These are phyloP conservation scores for Gadopsis bispinosus DNA, from an alignment of 2,797 vertebrate species.

Conservation along the genomic window DNA sequence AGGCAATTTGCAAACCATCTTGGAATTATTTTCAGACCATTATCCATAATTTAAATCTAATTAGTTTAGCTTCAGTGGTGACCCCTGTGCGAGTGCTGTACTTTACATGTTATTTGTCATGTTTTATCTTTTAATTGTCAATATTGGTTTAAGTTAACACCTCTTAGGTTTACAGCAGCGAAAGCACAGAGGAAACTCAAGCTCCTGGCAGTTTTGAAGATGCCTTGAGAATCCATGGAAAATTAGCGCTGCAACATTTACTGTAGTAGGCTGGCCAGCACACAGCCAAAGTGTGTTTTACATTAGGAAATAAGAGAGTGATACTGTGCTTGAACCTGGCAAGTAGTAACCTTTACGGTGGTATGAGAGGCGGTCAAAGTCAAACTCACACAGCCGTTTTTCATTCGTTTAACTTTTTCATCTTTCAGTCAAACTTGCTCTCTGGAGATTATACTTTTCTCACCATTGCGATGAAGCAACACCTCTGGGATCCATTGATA, in stretches of 20 bases:
- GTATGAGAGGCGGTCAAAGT: slow-evolving; percentile 77
- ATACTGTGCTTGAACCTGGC: slow-evolving; percentile 83
- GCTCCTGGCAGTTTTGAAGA: slow-evolving; percentile 10
- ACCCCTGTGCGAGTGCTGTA: slow-evolving; percentile 26
- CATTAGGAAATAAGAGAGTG: slow-evolving; percentile 81
- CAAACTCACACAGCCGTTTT: slow-evolving; percentile 82
- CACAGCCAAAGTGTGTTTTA: slow-evolving; percentile 77
- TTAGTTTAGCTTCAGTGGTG: slow-evolving; percentile 43
- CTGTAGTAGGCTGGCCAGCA: slow-evolving; percentile 37
- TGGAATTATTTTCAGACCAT: slow-evolving; percentile 54
- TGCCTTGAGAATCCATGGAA: slow-evolving; percentile 45
- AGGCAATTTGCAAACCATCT: slow-evolving; percentile 44
- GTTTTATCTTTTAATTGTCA: slow-evolving; percentile 29
- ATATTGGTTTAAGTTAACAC: slow-evolving; percentile 48
- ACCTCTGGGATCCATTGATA: slow-evolving; percentile 37
- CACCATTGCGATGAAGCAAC: slow-evolving; percentile 52
- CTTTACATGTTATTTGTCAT: slow-evolving; percentile 18
- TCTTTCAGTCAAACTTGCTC: slow-evolving; percentile 65
- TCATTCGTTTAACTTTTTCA: slow-evolving; percentile 78
- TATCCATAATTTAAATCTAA: slow-evolving; percentile 45
- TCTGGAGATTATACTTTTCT: slow-evolving; percentile 66
- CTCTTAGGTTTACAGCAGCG: slow-evolving; percentile 12
- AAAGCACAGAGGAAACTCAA: slow-evolving; percentile 21
- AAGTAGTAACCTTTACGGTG: slow-evolving; percentile 83
- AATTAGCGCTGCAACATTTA: slow-evolving; percentile 51